These are phyloP conservation scores for Tetrax tetrax DNA, from an alignment of 2,113 vertebrate species.

Conservation along the genomic window DNA sequence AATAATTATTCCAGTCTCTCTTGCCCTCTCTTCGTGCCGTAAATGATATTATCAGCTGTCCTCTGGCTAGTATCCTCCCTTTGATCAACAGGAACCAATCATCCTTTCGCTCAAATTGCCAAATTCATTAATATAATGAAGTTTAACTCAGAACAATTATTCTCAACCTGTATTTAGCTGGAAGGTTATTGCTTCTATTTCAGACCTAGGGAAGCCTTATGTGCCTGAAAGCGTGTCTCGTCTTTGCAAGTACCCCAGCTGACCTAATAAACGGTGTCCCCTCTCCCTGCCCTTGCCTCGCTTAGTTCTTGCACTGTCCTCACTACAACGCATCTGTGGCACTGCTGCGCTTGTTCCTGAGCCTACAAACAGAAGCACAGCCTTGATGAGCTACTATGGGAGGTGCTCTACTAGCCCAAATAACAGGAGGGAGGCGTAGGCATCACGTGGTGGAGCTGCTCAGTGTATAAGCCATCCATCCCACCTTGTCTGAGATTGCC, in stretches of 20 bases:
- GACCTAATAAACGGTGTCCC: background rate
- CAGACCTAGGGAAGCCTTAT: conserved; percentile 14
- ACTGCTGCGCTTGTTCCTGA: background rate
- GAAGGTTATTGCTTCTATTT: conserved; percentile 47
- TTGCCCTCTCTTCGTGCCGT: background rate
- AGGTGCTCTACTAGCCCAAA: background rate
- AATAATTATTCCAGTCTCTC: conserved; percentile 15
- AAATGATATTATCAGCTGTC: conserved; percentile 34
- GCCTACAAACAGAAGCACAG: background rate
- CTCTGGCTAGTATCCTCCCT: conserved; percentile 3
- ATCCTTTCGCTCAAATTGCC: conserved; percentile 2
- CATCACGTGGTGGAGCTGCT: background rate
- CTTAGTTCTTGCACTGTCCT: background rate
- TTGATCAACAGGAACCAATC: conserved; percentile 38
- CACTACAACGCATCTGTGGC: rapidly evolving
- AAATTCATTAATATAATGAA: conserved; percentile 40
- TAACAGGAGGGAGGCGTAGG: background rate
- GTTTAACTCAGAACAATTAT: conserved; percentile 43
- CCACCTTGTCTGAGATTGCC: background rate
- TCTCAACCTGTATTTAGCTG: conserved; percentile 46
- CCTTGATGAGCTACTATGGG: background rate
- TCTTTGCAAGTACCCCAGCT: background rate
- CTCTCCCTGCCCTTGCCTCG: conserved; percentile 23
- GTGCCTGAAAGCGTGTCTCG: background rate
- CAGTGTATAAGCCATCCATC: background rate